Base-by-base conservation (phyloP, 2,888 invertebrate species). In the Ochlodes sylvanus region DNA sequence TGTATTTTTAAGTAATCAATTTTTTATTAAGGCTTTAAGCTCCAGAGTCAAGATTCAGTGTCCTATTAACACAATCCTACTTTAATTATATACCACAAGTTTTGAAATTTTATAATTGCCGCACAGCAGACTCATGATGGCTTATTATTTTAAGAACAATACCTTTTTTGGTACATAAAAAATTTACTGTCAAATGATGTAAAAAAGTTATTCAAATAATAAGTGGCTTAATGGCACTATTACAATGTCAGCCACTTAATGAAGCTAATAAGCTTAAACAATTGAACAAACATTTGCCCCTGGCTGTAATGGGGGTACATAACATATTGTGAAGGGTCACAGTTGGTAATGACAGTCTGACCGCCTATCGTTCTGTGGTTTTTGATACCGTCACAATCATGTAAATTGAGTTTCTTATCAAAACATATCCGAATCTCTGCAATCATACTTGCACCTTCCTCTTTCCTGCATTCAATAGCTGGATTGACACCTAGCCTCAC, bases 371-470 rank as follows among this genome's bases (percentile, higher is more conserved):
- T 69, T 57, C 72, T 68, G 14, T 50, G 63, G 50, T 66, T 63
- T 10, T 80, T 68, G 1, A 95, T 91, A 10, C 94, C 94, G 82
- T 96, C 95, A 79, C 97, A 97, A 79, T 96, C 94, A 2, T 94
- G 91, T 15, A 96, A 79, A 44, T 94, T 83, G 19, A 97, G 83
- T 0, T 87, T 83, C 79, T 96, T 97, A 79, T 95, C 92, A 74
- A 97, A 96, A 78, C 97, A 97, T 61, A 97, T 94, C 19, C 96
- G 92, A 65, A 97, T 94, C 83, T 97, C 97, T 19, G 94, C 94
- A 61, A 97, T 80, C 77, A 95, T 95, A 2, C 94, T 94, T 19
- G 94, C 86, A 21, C 94, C 94, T 0, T 94, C 86, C 79, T 96
- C 95, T 44, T 89, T 91, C 7, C 94, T 86, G 77, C 97, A 97